phyloP scores from a whole-genome alignment of 2,888 invertebrate species.

The Aleiodes alternator region DNA sequence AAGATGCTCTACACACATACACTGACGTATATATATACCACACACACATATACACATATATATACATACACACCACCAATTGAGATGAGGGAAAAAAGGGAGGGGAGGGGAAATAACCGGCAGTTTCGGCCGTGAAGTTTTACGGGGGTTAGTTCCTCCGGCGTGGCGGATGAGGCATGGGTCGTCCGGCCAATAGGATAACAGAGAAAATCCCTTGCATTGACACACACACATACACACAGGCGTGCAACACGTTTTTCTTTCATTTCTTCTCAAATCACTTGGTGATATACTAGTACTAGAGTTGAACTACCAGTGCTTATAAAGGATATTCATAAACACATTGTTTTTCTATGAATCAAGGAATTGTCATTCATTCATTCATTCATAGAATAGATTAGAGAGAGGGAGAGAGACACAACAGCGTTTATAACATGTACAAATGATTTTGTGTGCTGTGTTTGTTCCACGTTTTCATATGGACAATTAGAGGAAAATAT shows the following conservation, averaged over 20 bases:
- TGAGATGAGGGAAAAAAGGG: slow-evolving; percentile 31
- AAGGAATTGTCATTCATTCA: background rate
- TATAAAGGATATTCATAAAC: background rate
- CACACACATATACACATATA: slow-evolving; percentile 15
- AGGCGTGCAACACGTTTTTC: slow-evolving; percentile 22
- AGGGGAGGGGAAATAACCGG: slow-evolving; percentile 51
- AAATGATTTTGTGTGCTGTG: slow-evolving; percentile 7
- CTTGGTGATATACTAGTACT: background rate
- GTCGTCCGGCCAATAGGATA: slow-evolving; percentile 50
- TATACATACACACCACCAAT: slow-evolving; percentile 19
- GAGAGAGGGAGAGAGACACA: background rate
- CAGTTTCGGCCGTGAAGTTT: slow-evolving; percentile 58
- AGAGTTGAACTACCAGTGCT: background rate
- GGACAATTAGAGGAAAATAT: slow-evolving; percentile 5
- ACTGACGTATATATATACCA: background rate
- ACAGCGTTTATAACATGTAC: background rate
- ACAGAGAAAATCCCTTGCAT: slow-evolving; percentile 16
- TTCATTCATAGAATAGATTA: background rate
- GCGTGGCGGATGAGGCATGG: slow-evolving; percentile 59
- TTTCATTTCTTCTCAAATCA: background rate
- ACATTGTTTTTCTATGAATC: slow-evolving; percentile 5
- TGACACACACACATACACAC: background rate
- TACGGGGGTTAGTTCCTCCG: slow-evolving; percentile 60
- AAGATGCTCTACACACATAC: slow-evolving; percentile 24
- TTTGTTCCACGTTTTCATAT: slow-evolving; percentile 21